Conservation (phyloP, 2,888 invertebrate genomes). For the Eristalis pertinax region DNA sequence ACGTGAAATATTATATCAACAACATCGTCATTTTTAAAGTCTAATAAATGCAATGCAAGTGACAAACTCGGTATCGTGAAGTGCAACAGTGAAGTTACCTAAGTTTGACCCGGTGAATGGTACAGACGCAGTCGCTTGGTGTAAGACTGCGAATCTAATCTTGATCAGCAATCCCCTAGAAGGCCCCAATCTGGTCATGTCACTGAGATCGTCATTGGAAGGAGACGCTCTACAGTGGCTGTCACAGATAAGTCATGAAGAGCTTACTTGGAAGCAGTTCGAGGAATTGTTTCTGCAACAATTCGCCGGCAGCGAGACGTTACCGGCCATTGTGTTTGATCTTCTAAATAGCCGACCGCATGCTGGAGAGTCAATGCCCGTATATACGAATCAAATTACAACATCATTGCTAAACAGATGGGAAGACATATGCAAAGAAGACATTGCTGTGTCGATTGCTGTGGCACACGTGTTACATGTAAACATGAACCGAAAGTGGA, state of each 20-base stretch:
- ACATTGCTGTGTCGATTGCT: conserved; percentile 23
- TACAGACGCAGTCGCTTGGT: conserved; percentile 22
- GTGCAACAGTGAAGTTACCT: conserved; percentile 22
- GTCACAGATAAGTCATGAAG: conserved; percentile 30
- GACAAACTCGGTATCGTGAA: conserved; percentile 13
- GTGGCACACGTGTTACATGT: too few species aligned
- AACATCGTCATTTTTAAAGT: conserved; percentile 15
- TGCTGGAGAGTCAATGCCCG: conserved; percentile 8
- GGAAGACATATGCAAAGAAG: conserved; percentile 2
- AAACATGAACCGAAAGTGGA: too few species aligned
- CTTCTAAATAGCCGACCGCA: conserved; percentile 16
- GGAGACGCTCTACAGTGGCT: conserved; percentile 30
- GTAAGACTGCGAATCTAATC: conserved; percentile 15
- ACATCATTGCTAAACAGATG: conserved; percentile 14
- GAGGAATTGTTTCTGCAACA: conserved; percentile 37
- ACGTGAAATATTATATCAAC: conserved; percentile 20
- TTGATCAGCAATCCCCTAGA: conserved; percentile 27
- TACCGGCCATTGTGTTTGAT: conserved; percentile 33
- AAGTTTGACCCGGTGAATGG: conserved; percentile 19
- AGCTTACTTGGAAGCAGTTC: conserved; percentile 32
- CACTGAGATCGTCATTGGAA: conserved; percentile 17
- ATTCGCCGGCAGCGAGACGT: conserved; percentile 34
- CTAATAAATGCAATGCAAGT: conserved; percentile 22
- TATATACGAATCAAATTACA: background rate
- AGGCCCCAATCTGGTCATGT: conserved; percentile 21